Percentiles rank a stretch among this genome's conserved stretches.
Conservation (phyloP, 35 echinoderm and acorn worm species). For the Ophiothrix spiculata region DNA sequence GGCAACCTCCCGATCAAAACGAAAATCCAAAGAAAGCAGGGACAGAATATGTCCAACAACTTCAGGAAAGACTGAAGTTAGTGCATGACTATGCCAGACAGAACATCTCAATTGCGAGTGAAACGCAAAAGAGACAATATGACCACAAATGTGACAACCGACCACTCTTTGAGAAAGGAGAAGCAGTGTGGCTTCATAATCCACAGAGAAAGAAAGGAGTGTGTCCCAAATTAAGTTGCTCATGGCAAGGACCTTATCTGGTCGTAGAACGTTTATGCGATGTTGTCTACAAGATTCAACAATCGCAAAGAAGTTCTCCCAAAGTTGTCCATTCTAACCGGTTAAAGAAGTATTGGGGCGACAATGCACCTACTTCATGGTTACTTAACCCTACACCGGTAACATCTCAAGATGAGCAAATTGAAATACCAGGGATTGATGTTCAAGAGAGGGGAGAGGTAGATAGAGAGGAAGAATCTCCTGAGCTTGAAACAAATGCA, state of each 20-base stretch:
- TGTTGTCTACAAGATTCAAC: neutral
- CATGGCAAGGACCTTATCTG: neutral
- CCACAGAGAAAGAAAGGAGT: conserved; percentile 9
- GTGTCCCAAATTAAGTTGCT: neutral
- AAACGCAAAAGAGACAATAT: neutral
- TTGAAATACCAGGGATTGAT: too few species aligned
- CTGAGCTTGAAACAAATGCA: too few species aligned
- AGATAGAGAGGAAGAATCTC: too few species aligned
- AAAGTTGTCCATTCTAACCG: neutral
- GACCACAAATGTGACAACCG: neutral
- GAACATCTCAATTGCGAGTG: conserved; percentile 23
- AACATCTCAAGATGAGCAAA: too few species aligned
- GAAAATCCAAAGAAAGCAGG: neutral
- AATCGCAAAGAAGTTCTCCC: neutral
- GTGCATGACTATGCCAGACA: conserved; percentile 17
- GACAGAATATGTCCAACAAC: neutral
- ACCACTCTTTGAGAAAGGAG: neutral
- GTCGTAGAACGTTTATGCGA: neutral
- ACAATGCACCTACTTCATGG: neutral
- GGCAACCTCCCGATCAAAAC: neutral
- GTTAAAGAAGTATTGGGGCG: neutral
- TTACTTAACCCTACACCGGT: neutral
- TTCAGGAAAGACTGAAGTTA: neutral
- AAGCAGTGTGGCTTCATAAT: conserved; percentile 3
- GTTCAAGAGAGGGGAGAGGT: too few species aligned